Base-by-base conservation (phyloP, 2,113 vertebrate species). In the Suricata suricatta region DNA sequence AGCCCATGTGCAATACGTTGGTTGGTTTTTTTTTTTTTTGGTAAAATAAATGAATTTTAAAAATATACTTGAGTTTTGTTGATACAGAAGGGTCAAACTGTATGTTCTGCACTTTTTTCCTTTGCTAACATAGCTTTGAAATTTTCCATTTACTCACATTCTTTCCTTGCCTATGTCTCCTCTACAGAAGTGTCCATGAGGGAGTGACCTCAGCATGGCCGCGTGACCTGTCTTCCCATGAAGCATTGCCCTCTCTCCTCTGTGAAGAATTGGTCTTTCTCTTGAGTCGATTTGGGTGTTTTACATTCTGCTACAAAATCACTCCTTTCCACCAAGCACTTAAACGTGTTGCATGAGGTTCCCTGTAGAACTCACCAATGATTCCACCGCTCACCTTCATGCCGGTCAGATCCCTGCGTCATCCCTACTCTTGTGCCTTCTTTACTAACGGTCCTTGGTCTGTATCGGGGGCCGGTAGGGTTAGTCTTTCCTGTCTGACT, bases 151-250 rank as follows among this genome's bases (percentile, higher is more conserved):
- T 54, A 15, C 52, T 0, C 52, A 17, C 47, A 2, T 63, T 54
- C 60, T 76, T 83, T 79, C 71, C 35, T 60, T 72, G 19, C 6
- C 19, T 1, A 0, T 14, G 27, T 57, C 60, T 94, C 33, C 0
- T n/a, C 44, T 47, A 1, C 23, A 12, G 16, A 87, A 13, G 27
- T 10, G 23, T 14, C 41, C 69, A 33, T 25, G 50, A 35, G 77
- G 12, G 21, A 74, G 31, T 11, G 16, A 84, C 5, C 5, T 9
- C 33, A n/a, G 44, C 3, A 17, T 15, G 27, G 6, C 33, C 33
- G 23, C 0, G 0, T 0, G 47, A 4, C 13, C 4, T 7, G 21
- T 57, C 17, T n/a, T 29, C 71, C 57, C 5, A 7, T 15, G 41
- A 47, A 95, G 16, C 7, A 10, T 19, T 7, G 3, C 10, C 35